Base-by-base conservation (phyloP, 2,888 invertebrate species). In the Drosophila hamatofila region DNA sequence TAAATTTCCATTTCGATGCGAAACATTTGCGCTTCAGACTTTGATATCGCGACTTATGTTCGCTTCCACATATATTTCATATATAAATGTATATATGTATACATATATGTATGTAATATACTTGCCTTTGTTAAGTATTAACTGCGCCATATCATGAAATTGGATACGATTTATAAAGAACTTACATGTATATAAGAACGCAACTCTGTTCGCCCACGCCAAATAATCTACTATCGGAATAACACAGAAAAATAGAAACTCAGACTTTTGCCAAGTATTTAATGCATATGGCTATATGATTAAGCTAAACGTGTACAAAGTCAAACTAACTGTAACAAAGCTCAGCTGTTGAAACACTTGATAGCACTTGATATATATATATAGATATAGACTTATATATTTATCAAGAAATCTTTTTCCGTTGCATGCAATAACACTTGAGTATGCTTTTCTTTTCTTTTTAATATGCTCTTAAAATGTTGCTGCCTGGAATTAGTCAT, bases 81-180 rank as follows among this genome's bases (percentile, higher is more conserved):
- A n/a, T n/a, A n/a, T n/a, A n/a, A n/a, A n/a, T n/a, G n/a, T n/a
- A n/a, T n/a, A n/a, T n/a, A n/a, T n/a, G n/a, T n/a, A n/a, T n/a
- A n/a, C n/a, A n/a, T n/a, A n/a, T n/a, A n/a, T n/a, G n/a, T n/a
- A n/a, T n/a, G n/a, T n/a, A n/a, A n/a, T n/a, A 30, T 30, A 23
- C 3, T 30, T 39, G 51, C 65, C 75, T 84, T 83, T 83, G 88
- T 87, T 81, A 62, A 64, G 42, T 41, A 56, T 66, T 48, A 75
- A 78, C 75, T 88, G 71, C 88, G 88, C 67, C 79, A 57, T 81
- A 71, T 56, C 21, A 46, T 46, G 48, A 12, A 37, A 63, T 48
- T 39, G 21, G 30, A 83, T 73, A 69, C 42, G 61, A 56, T 41
- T 51, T 58, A 35, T 62, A 48, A 55, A 48, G 2, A 30, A 48